These are phyloP conservation scores for Xanthia togata DNA, from an alignment of 2,888 invertebrate species.

Conservation along the genomic window DNA sequence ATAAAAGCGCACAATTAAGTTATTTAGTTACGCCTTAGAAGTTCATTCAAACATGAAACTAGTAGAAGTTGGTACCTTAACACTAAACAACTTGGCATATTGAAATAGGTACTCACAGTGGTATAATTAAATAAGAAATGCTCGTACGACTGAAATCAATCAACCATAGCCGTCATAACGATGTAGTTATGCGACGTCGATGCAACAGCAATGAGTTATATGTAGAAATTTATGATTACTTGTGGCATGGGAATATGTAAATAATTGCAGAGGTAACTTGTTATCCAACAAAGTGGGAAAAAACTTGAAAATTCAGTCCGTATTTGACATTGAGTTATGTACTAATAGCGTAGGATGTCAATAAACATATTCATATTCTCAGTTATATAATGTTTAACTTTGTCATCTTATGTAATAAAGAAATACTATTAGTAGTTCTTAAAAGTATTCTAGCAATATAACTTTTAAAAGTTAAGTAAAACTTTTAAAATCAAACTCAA, in stretches of 20 bases:
- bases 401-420: neutral
- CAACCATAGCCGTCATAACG: conserved; percentile 34
- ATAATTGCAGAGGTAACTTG: neutral
- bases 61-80: neutral
- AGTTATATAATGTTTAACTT: neutral
- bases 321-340: neutral
- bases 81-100: neutral
- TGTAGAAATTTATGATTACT: neutral
- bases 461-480: neutral
- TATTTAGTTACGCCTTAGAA: neutral
- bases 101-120: conserved; percentile 10
- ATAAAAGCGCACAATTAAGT: too few species aligned
- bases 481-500: neutral
- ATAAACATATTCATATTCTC: neutral
- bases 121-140: conserved; percentile 33
- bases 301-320: neutral
- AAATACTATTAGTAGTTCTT: neutral
- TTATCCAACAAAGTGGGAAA: neutral
- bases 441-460: neutral
- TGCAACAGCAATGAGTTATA: neutral
- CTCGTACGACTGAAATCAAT: conserved; percentile 42
- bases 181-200: conserved; percentile 14
- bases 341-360: neutral
- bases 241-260: neutral
- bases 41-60: neutral